phyloP scores from a whole-genome alignment of 2,113 vertebrate genomes.

The Pampusana beccarii region DNA sequence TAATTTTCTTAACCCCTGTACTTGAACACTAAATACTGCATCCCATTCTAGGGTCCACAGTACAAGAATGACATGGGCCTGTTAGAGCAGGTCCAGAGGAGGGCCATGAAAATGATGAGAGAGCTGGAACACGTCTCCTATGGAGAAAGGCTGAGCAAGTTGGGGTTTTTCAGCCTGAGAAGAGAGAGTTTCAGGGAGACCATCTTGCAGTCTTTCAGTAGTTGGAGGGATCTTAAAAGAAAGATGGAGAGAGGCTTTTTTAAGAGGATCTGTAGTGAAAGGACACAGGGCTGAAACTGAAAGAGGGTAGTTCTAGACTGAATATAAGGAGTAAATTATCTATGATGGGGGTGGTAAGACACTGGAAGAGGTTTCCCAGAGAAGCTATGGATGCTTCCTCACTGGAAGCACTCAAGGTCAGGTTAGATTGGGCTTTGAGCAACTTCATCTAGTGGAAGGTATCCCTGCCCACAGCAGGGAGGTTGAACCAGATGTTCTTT shows the following conservation, averaged over 20 bases:
- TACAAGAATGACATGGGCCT: background rate
- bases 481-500: background rate
- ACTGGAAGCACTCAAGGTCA: background rate
- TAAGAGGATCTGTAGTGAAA: background rate
- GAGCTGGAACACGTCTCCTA: background rate
- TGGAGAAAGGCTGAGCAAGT: background rate
- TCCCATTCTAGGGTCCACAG: background rate
- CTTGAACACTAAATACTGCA: background rate
- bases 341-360: accelerated
- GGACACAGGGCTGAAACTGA: background rate
- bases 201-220: background rate
- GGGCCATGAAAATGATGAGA: background rate
- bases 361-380: background rate
- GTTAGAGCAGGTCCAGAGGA: background rate
- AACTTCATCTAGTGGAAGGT: background rate
- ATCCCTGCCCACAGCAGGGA: accelerated
- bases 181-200: accelerated
- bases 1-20: background rate
- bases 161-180: background rate
- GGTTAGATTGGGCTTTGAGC: background rate
- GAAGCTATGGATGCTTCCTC: no score
- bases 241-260: background rate
- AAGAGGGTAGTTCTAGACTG: background rate
- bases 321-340: background rate
- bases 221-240: background rate